Conservation (phyloP, 2,888 invertebrate genomes). For the Meiosimyza platycephala region DNA sequence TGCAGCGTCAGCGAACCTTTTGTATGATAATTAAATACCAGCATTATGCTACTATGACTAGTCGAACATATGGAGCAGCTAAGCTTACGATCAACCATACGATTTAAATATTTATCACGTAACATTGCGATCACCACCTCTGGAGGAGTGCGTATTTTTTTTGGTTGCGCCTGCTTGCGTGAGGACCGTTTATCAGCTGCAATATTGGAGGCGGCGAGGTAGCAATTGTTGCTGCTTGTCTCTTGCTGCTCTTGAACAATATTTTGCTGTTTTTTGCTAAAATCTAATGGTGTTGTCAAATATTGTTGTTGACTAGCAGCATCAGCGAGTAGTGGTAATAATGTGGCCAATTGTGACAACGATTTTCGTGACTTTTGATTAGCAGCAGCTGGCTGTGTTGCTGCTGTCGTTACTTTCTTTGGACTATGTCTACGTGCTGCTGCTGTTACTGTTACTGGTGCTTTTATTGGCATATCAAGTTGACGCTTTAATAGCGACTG, state of each 20-base stretch:
- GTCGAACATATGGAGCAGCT: slow-evolving; percentile 60
- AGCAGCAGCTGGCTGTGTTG: slow-evolving; percentile 24
- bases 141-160: slow-evolving; percentile 64
- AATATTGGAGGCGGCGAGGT: not conserved
- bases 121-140: slow-evolving; percentile 61
- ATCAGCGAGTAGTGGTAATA: slow-evolving; percentile 59
- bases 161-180: slow-evolving; percentile 70
- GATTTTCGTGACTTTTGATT: slow-evolving; percentile 53
- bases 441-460: slow-evolving; percentile 35
- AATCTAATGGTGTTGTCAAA: slow-evolving; percentile 58
- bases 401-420: slow-evolving; percentile 15
- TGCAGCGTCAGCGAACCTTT: slow-evolving; percentile 69
- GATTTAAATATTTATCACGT: slow-evolving; percentile 67
- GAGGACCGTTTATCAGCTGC: slow-evolving; percentile 62
- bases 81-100: slow-evolving; percentile 63
- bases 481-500: slow-evolving; percentile 55
- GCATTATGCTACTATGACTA: slow-evolving; percentile 52
- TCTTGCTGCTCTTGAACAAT: not conserved
- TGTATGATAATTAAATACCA: slow-evolving; percentile 68
- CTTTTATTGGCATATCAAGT: slow-evolving; percentile 57
- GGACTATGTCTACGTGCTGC: slow-evolving; percentile 8
- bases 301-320: slow-evolving; percentile 61
- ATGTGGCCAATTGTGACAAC: slow-evolving; percentile 57
- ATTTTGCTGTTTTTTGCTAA: slow-evolving; percentile 54
- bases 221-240: too few relatives aligned